A percentile compares a stretch with the other conserved stretches of the same genome.
Evolutionary conservation across 2,888 invertebrate genomes (phyloP).

Genomic region (Acheta domesticus): DNA sequence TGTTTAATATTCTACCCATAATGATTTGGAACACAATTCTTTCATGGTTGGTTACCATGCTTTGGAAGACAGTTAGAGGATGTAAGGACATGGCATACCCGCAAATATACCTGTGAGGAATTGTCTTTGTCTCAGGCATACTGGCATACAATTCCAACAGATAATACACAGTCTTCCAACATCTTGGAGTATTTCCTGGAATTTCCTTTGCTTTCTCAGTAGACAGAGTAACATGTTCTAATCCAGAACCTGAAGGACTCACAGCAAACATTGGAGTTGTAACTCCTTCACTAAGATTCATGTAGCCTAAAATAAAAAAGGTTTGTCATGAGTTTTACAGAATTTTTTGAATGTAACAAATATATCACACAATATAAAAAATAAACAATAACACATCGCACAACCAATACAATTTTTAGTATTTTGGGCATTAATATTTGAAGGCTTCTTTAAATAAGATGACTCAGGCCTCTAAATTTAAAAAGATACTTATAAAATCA

Average conservation of each 20-base stretch:
- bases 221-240: slow-evolving; percentile 52
- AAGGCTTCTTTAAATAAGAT: too few species aligned
- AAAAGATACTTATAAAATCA: too few species aligned
- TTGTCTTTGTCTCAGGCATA: slow-evolving; percentile 92
- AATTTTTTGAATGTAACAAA: neutral
- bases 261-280: slow-evolving; percentile 65
- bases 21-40: too few species aligned
- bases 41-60: slow-evolving; percentile 18
- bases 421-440: too few species aligned
- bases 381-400: neutral
- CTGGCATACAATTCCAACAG: slow-evolving; percentile 89
- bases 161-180: slow-evolving; percentile 93
- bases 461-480: too few species aligned
- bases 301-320: slow-evolving; percentile 58
- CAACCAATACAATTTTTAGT: too few species aligned
- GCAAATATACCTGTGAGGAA: slow-evolving; percentile 63
- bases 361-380: neutral
- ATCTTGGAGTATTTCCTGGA: slow-evolving; percentile 60
- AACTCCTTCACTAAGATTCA: slow-evolving; percentile 73
- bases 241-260: slow-evolving; percentile 59
- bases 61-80: slow-evolving; percentile 29
- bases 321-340: neutral
- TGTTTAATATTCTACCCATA: too few species aligned
- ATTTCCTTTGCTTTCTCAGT: slow-evolving; percentile 52
- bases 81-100: slow-evolving; percentile 32